Evolutionary conservation across 2,888 invertebrate species (phyloP), one percentile per base, ranked within the genome.

Genomic region (Hirudinaria manillensis): DNA sequence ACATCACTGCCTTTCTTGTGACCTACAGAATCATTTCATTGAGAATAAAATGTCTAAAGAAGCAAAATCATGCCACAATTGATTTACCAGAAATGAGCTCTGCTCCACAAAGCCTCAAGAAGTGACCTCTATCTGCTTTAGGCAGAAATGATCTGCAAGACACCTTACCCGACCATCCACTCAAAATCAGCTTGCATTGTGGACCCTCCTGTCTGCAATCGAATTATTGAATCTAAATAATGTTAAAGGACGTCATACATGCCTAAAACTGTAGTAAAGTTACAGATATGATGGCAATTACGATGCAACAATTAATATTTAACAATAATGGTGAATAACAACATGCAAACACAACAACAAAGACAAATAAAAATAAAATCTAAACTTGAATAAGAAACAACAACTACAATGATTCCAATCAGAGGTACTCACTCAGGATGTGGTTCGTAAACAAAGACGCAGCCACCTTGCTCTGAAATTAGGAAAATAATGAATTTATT

Each of bases 101-200:
- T 7, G 91, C 92, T 0, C 93, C 94, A 79, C 94, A 87, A 66
- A 97, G 87, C 16, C 95, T 86, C 70, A 97, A 86, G 81, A 92
- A 92, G 85, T 97, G 97, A 29, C 93, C 89, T 0, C 93, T 90
- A 83, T 93, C 94, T 76, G 91, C 89, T 38, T 90, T 88, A 34
- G 93, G 90, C 51, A 95, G 92, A 86, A 96, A 97, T 0, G 93
- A 93, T 24, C 94, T 88, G 29, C 95, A 87, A 0, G 94, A 93
- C 77, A 90, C 89, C 19, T 90, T 91, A 4, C 96, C 96, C 78
- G 93, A 90, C 96, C 97, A 97, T 0, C 95, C 96, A 70, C 83
- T 82, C 61, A 85, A 79, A 6, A 83, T 77, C 55, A 85, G 79
- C 24, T 81, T 78, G 75, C 83, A 84, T 21, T 71, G 7, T 7